Evolutionary conservation across 1,140 invertebrate genomes (phyloP).

Genomic region (Micrasema minimum): DNA sequence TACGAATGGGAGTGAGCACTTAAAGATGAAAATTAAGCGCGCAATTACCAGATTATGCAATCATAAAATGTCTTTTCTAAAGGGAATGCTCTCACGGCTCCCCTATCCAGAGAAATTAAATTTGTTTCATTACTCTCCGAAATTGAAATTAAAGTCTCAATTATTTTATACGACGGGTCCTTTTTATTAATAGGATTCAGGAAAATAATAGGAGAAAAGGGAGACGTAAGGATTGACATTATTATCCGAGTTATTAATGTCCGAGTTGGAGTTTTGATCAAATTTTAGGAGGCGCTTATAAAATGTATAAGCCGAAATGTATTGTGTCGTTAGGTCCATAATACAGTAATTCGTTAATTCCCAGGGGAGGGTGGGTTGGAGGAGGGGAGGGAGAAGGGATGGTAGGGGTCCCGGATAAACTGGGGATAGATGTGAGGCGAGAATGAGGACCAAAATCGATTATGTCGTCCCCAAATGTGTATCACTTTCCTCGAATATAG

Average conservation of each 20-base stretch:
- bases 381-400: neutral
- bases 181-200: constrained; percentile 37
- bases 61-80: constrained; percentile 32
- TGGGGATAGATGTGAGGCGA: constrained; percentile 14
- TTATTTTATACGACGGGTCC: constrained; percentile 42
- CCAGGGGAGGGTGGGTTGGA: constrained; percentile 25
- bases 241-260: constrained; percentile 38
- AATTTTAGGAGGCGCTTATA: constrained; percentile 47
- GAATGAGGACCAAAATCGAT: constrained; percentile 21
- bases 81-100: neutral
- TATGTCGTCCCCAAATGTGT: constrained; percentile 12
- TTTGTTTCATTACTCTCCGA: constrained; percentile 50
- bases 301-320: constrained; percentile 42
- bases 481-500: neutral
- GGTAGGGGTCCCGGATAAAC: constrained; percentile 14
- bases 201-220: constrained; percentile 21
- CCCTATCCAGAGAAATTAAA: constrained; percentile 44
- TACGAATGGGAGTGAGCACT: too few relatives aligned
- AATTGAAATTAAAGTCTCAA: constrained; percentile 52
- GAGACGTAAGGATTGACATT: constrained; percentile 19
- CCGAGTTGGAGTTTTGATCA: constrained; percentile 36
- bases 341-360: constrained; percentile 47
- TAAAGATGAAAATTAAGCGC: neutral
- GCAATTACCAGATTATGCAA: constrained; percentile 40
- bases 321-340: constrained; percentile 47